phyloP scores from a whole-genome alignment of 2,888 invertebrate species.

The Melanargia galathea region DNA sequence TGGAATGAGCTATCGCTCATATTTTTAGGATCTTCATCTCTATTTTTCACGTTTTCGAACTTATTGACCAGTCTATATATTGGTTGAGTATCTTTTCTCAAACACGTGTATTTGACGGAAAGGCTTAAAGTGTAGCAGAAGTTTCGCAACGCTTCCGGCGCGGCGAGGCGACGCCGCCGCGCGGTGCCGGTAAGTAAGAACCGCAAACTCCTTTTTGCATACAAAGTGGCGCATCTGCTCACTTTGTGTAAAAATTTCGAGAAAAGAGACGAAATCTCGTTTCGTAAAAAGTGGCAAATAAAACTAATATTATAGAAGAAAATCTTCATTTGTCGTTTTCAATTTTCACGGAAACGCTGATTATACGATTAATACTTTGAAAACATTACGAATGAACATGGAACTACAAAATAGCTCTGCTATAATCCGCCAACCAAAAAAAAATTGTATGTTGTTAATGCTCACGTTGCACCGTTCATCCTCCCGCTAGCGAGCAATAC shows the following conservation, averaged over 20 bases:
- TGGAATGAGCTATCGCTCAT: no score
- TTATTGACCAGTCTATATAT: background rate
- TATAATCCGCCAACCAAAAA: no score
- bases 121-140: conserved; percentile 18
- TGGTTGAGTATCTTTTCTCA: background rate
- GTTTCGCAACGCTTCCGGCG: conserved; percentile 18
- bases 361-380: background rate
- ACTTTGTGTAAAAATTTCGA: conserved; percentile 20
- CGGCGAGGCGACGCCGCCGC: conserved; percentile 8
- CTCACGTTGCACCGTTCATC: no score
- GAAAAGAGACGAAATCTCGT: conserved; percentile 15
- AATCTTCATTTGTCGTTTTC: conserved; percentile 5
- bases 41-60: no score
- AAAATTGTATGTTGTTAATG: no score
- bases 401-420: no score
- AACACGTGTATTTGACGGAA: conserved; percentile 10
- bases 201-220: conserved; percentile 28
- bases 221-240: conserved; percentile 31
- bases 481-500: no score
- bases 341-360: background rate
- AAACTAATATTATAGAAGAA: conserved; percentile 14
- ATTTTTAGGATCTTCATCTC: no score
- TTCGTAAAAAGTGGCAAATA: conserved; percentile 13
- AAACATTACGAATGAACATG: no score
- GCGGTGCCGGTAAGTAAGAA: conserved; percentile 18